Percentiles rank a stretch among this genome's conserved stretches.
Conservation (phyloP, 2,888 invertebrate genomes). For the Synanthedon myopaeformis region DNA sequence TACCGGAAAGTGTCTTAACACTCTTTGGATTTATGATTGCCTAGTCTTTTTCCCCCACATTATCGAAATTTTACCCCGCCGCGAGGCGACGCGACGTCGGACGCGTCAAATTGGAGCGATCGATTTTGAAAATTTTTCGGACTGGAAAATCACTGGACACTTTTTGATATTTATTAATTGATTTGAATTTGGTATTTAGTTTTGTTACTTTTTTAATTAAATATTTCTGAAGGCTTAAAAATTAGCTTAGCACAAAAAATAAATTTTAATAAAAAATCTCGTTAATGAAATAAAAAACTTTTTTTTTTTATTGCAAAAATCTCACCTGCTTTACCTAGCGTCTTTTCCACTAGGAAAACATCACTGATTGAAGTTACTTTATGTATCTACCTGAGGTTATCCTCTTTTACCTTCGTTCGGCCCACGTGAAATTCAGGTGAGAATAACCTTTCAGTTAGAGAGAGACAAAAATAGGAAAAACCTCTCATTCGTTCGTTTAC, state of each 20-base stretch:
- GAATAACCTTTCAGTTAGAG: not conserved
- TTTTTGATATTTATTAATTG: not conserved
- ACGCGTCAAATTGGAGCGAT: too few relatives aligned
- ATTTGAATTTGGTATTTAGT: not conserved
- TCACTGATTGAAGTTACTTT: conserved; percentile 16
- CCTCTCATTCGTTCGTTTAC: not conserved
- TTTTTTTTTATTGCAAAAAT: conserved; percentile 6
- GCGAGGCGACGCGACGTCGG: conserved; percentile 1
- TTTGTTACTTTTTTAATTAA: not conserved
- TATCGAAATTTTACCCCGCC: conserved; percentile 49
- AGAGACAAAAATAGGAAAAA: not conserved
- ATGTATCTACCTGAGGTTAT: conserved; percentile 23
- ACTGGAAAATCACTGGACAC: too few relatives aligned
- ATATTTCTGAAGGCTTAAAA: not conserved
- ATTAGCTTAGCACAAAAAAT: not conserved
- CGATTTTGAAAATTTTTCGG: too few relatives aligned
- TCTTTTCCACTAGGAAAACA: conserved; percentile 44
- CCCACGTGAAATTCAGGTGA: not conserved
- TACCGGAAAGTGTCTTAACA: conserved; percentile 9
- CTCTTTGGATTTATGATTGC: conserved; percentile 20
- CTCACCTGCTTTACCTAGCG: conserved; percentile 44
- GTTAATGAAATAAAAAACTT: not conserved
- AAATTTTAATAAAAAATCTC: too few relatives aligned
- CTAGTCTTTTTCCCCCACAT: conserved; percentile 55
- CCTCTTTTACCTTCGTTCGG: too few relatives aligned